Evolutionary conservation across 2,797 vertebrate genomes (phyloP).

Genomic region (Acanthurus lineatus): DNA sequence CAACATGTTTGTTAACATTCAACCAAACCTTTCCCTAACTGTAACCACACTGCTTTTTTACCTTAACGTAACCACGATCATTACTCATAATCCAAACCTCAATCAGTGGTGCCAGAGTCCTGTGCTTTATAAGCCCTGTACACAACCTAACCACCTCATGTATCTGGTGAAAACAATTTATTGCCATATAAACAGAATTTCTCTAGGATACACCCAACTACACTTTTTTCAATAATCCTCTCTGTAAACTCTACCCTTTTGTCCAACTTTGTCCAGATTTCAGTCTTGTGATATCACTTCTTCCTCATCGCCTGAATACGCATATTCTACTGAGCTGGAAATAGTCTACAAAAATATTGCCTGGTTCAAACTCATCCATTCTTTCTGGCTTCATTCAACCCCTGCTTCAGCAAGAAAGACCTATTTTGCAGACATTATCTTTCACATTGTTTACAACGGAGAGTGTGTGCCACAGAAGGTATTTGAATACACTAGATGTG

Average conservation of each 20-base stretch:
- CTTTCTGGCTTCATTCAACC: neutral
- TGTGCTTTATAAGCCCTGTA: neutral
- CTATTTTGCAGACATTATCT: slow-evolving; percentile 37
- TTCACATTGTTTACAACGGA: slow-evolving; percentile 34
- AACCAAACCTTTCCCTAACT: no score
- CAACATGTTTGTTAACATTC: no score
- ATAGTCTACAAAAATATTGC: neutral
- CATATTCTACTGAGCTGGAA: neutral
- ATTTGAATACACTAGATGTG: slow-evolving; percentile 39
- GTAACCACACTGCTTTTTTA: no score
- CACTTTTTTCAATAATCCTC: neutral
- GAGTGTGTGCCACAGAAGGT: slow-evolving; percentile 18
- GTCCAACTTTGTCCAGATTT: slow-evolving; percentile 7
- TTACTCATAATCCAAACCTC: neutral
- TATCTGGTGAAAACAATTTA: neutral
- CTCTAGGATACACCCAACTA: neutral
- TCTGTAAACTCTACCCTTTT: neutral
- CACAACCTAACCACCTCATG: neutral
- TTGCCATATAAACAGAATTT: neutral
- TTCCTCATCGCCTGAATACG: neutral
- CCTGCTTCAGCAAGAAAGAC: slow-evolving; percentile 9
- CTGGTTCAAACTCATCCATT: slow-evolving; percentile 10
- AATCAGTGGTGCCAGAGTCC: neutral
- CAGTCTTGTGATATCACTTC: neutral
- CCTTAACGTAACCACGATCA: no score